phyloP scores from a whole-genome alignment of 30 jellyfish, hydroid and myxozoan species.

The Rhopilema esculentum region DNA sequence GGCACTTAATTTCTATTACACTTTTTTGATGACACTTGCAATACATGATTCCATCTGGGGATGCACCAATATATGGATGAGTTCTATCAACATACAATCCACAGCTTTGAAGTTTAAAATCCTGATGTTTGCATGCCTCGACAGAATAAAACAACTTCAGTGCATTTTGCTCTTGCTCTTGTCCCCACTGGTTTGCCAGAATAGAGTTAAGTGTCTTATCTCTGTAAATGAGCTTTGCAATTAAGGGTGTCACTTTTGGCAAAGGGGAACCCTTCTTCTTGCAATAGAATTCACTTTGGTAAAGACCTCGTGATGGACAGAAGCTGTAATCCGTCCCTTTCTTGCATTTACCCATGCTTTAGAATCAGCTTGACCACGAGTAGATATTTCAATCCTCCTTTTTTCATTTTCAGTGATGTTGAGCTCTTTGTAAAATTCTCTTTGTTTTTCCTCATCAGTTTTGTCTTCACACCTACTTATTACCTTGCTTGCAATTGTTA shows the following conservation, averaged over 20 bases:
- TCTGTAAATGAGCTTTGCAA: conserved; percentile 1
- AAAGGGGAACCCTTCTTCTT: neutral
- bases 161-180: conserved; percentile 40
- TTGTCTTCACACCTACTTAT: neutral
- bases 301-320: conserved; percentile 32
- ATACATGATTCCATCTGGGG: conserved; percentile 57
- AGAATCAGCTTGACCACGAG: conserved; percentile 40
- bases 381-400: conserved; percentile 22
- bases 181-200: conserved; percentile 51
- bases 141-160: conserved; percentile 34
- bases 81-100: conserved; percentile 27
- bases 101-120: neutral
- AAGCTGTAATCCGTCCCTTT: conserved; percentile 61
- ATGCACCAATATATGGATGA: conserved; percentile 51
- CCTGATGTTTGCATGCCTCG: conserved; percentile 20
- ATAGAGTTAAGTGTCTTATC: neutral
- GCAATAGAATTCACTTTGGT: conserved; percentile 44
- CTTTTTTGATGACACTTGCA: conserved; percentile 53
- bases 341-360: conserved; percentile 38
- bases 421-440: conserved; percentile 4
- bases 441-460: conserved; percentile 15
- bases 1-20: conserved; percentile 52
- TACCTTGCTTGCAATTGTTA: conserved; percentile 3
- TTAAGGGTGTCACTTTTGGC: conserved; percentile 44
- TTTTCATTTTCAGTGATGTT: neutral